A percentile compares a stretch with the other conserved stretches of the same genome.
Conservation (phyloP, 2,113 vertebrate genomes). For the Hippolais icterina region DNA sequence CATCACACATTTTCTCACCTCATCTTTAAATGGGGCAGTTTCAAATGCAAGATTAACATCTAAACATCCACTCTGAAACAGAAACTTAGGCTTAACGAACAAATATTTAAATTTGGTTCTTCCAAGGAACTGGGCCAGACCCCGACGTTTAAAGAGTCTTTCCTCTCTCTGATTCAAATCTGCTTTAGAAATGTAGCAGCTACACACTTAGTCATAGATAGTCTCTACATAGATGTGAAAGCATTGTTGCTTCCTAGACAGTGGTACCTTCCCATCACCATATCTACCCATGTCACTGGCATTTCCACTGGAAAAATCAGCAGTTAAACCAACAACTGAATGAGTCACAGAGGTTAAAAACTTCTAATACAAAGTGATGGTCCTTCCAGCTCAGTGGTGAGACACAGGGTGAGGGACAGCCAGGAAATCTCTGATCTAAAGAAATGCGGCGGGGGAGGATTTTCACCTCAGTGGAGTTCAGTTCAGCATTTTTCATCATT, state of each 20-base stretch:
- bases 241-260: background rate
- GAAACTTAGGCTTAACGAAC: background rate
- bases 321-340: slow-evolving; percentile 1
- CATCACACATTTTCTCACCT: background rate
- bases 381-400: background rate
- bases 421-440: background rate
- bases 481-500: background rate
- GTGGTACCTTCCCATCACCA: background rate
- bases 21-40: background rate
- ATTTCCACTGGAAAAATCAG: background rate
- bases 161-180: background rate
- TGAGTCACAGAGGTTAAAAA: background rate
- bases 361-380: background rate
- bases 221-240: background rate
- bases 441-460: background rate
- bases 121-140: background rate
- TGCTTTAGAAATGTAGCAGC: background rate
- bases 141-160: background rate
- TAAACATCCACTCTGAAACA: background rate
- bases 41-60: background rate
- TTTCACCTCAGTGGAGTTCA: background rate
- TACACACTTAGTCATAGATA: background rate
- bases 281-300: background rate
- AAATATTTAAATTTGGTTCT: background rate
- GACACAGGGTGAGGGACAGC: fast-evolving